phyloP scores from a whole-genome alignment of 2,888 invertebrate genomes.

The Arrhopalites spinosus region DNA sequence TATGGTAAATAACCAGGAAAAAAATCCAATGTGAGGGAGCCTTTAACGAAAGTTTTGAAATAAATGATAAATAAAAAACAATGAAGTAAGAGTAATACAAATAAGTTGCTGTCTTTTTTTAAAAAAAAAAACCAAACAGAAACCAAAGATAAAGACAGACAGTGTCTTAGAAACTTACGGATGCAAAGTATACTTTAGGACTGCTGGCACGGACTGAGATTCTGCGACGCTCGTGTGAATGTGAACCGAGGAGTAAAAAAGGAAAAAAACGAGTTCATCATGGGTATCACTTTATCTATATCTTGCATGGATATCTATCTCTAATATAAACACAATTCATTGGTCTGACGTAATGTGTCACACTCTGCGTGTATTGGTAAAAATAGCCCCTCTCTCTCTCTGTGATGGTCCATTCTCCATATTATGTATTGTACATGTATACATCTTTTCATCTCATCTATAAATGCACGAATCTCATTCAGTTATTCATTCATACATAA shows the following conservation, averaged over 20 bases:
- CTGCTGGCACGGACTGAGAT: background rate
- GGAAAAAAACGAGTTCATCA: background rate
- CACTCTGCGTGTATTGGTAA: background rate
- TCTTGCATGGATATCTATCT: background rate
- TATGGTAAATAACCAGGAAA: no score
- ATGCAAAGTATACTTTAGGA: background rate
- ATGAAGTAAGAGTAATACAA: no score
- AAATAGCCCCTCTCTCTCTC: background rate
- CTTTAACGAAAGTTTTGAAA: no score
- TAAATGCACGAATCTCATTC: background rate
- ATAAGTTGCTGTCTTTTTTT: background rate
- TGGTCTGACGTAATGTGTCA: background rate
- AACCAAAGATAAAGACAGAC: background rate
- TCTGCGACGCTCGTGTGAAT: conserved; percentile 3
- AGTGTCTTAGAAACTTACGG: background rate
- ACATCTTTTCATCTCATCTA: background rate
- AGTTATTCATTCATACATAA: background rate
- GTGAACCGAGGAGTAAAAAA: conserved; percentile 3
- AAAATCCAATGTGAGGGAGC: no score
- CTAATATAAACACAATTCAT: background rate
- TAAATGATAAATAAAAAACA: no score
- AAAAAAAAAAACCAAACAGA: background rate
- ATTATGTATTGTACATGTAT: background rate
- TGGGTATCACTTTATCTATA: background rate
- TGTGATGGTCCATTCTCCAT: background rate